Evolutionary conservation across 2,888 invertebrate species (phyloP), one percentile per base, ranked within the genome.

Genomic region (Epicampocera succincta): DNA sequence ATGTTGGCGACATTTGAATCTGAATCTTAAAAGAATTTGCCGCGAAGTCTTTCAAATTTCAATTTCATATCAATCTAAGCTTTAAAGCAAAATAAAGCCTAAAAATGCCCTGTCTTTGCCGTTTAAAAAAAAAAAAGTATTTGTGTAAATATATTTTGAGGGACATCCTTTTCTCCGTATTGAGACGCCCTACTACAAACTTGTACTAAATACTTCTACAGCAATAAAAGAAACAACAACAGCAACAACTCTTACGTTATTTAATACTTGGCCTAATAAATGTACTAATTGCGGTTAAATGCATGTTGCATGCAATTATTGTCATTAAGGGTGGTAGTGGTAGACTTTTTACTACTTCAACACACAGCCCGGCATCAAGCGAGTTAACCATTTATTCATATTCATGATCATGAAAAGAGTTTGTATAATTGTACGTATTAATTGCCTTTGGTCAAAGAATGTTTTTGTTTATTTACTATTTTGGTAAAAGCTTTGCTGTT

Each of bases 231-330:
- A 21, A 29, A 29, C 17, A 75, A 75, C 66, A 72, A 48, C 40
- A 52, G 68, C 33, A 29, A 42, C 17, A 75, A 52, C 54, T 74
- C 75, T 66, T 56, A 42, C 63, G 84, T 85, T 85, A 87, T 85
- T 86, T 87, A 87, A 86, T 88, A 88, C 87, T 86, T 87, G 87
- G 87, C 89, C 88, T 86, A 88, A 88, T 89, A 89, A 88, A 89
- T 87, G 88, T 87, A 89, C 89, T 89, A 89, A 89, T 89, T 89
- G 89, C 89, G 89, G 89, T 89, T 89, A 89, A 89, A 89, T 88
- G 88, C 88, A 86, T 86, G 88, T 89, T 84, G 83, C 84, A 84
- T 85, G 83, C 83, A 81, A 84, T 84, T 83, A 84, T 81, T 84
- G 73, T 75, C 77, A 78, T 81, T 83, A 83, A 82, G 85, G 84